Evolutionary conservation across 1,140 invertebrate species (phyloP).

Genomic region (Euwallacea fornicatus): DNA sequence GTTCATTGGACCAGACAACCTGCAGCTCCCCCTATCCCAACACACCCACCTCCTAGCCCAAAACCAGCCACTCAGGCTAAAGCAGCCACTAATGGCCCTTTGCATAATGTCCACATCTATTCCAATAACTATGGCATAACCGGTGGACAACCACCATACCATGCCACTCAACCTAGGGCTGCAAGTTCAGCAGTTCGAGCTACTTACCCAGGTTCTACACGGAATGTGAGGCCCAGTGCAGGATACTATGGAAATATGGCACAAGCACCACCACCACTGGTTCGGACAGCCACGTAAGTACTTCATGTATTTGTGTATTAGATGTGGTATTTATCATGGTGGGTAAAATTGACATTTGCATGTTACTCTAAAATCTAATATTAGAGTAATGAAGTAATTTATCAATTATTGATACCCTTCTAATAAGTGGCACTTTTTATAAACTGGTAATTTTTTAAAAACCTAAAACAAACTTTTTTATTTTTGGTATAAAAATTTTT

Average conservation of each 20-base stretch:
- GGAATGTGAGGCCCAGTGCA: constrained; percentile 42
- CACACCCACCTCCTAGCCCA: constrained; percentile 54
- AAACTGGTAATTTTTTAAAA: neutral
- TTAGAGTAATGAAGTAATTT: too few species aligned
- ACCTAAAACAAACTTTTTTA: neutral
- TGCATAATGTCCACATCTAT: constrained; percentile 46
- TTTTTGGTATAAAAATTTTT: neutral
- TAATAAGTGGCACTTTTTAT: too few species aligned
- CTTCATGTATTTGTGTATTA: neutral
- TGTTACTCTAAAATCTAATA: too few species aligned
- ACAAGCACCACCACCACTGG: constrained; percentile 60
- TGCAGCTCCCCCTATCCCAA: constrained; percentile 52
- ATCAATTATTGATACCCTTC: too few species aligned
- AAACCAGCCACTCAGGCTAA: constrained; percentile 57
- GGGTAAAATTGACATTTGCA: neutral
- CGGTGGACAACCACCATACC: constrained; percentile 43
- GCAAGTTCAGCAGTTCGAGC: constrained; percentile 45
- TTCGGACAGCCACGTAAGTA: constrained; percentile 54
- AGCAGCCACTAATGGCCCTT: constrained; percentile 52
- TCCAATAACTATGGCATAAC: constrained; percentile 41
- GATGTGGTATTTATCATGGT: neutral
- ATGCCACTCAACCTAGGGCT: constrained; percentile 43
- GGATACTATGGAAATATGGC: constrained; percentile 49
- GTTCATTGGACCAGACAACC: constrained; percentile 67
- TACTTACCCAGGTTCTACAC: constrained; percentile 55